phyloP scores from a whole-genome alignment of 2,888 invertebrate genomes.

The Priocnemis perturbator region DNA sequence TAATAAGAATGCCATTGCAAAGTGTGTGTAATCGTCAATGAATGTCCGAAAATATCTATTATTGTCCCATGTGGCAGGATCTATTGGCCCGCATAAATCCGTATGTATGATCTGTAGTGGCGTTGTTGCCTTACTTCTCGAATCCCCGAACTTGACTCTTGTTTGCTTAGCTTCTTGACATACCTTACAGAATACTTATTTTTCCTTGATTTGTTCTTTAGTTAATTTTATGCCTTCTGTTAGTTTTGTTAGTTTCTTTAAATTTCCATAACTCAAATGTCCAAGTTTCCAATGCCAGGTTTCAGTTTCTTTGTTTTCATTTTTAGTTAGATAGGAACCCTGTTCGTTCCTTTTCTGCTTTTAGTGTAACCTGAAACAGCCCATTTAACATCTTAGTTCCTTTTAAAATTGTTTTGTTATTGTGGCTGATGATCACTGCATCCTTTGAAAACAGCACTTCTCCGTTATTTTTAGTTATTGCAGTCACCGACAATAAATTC shows the following conservation, averaged over 20 bases:
- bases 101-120: too few relatives aligned
- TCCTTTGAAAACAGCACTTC: too few relatives aligned
- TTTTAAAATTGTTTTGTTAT: not conserved
- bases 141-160: conserved; percentile 23
- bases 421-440: conserved; percentile 5
- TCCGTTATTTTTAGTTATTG: not conserved
- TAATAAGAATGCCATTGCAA: conserved; percentile 13
- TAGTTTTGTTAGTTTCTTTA: conserved; percentile 3
- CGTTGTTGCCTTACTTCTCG: conserved; percentile 9
- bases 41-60: conserved; percentile 30
- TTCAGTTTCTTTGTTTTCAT: not conserved
- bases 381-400: not conserved
- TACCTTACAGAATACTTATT: conserved; percentile 3
- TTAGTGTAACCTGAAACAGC: not conserved
- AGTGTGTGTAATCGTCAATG: conserved; percentile 19
- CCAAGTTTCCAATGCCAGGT: conserved; percentile 10
- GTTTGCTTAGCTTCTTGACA: conserved; percentile 35
- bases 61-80: conserved; percentile 22
- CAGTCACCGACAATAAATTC: conserved; percentile 4
- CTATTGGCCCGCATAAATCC: conserved; percentile 32
- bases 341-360: too few relatives aligned
- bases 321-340: not conserved
- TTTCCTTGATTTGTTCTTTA: not conserved
- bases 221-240: not conserved
- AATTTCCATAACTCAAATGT: conserved; percentile 3